Conservation (phyloP, 2,797 vertebrate species). For the Sylvia borin region DNA sequence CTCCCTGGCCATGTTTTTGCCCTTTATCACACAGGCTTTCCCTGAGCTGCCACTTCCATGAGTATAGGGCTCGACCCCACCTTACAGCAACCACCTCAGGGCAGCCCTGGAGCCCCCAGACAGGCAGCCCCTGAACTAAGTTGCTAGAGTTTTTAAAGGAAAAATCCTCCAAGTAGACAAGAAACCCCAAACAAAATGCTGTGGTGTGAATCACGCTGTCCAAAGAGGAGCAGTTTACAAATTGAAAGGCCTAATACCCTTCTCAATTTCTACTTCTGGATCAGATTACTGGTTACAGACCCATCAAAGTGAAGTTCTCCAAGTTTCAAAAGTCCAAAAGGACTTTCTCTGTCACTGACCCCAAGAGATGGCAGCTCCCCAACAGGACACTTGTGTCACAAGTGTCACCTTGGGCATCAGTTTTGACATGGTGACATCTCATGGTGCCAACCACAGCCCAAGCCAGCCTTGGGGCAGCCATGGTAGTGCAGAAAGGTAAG, state of each 20-base stretch:
- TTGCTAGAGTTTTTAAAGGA: background rate
- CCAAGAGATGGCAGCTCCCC: background rate
- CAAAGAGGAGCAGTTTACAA: background rate
- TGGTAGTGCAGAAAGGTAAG: rapidly evolving
- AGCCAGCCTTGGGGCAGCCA: rapidly evolving
- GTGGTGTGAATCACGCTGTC: background rate
- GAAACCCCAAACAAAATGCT: background rate
- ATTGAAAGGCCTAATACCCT: background rate
- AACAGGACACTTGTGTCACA: rapidly evolving
- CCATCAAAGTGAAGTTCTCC: background rate
- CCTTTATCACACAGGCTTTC: background rate
- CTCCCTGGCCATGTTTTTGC: background rate
- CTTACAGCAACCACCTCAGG: rapidly evolving
- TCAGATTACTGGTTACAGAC: background rate
- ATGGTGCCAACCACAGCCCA: background rate
- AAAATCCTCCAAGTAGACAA: background rate
- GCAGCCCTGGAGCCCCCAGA: rapidly evolving
- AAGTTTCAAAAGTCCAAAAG: background rate
- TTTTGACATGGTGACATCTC: background rate
- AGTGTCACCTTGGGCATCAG: rapidly evolving
- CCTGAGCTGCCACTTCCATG: rapidly evolving
- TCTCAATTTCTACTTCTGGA: background rate
- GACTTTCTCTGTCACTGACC: background rate
- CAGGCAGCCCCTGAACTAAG: background rate
- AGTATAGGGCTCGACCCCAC: rapidly evolving